Conservation (phyloP, 2,797 vertebrate genomes). For the Typhlichthys eigenmanni region DNA sequence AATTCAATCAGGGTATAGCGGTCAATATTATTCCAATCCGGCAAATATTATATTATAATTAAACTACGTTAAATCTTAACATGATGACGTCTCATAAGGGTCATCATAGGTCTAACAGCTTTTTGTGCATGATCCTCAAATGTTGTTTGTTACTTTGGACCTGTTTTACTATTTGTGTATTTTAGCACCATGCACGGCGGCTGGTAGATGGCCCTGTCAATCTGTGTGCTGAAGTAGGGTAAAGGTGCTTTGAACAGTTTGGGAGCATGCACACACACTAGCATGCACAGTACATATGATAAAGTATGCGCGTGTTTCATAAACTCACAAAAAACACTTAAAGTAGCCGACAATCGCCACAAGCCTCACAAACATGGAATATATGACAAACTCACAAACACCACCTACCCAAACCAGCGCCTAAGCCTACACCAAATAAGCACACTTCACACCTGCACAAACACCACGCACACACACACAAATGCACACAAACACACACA, state of each 20-base stretch:
- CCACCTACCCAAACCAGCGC: neutral
- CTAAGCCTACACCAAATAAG: neutral
- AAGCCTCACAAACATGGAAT: conserved; percentile 3
- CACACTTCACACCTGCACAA: conserved; percentile 19
- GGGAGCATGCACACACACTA: conserved; percentile 21
- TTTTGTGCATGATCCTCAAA: too few species aligned
- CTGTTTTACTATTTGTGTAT: too few species aligned
- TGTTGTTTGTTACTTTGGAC: too few species aligned
- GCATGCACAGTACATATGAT: conserved; percentile 29
- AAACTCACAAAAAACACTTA: conserved; percentile 15
- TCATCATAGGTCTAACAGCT: too few species aligned
- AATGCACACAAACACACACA: too few species aligned
- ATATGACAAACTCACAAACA: conserved; percentile 5
- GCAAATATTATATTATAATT: conserved; percentile 36
- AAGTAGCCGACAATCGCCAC: conserved; percentile 25
- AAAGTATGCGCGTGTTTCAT: conserved; percentile 29
- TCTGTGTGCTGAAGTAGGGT: conserved; percentile 38
- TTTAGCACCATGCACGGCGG: too few species aligned
- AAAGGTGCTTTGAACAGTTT: conserved; percentile 66
- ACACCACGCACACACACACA: conserved; percentile 3
- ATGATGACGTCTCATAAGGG: too few species aligned
- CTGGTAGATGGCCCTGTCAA: conserved; percentile 29
- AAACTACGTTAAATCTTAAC: conserved; percentile 23
- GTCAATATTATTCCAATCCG: conserved; percentile 33
- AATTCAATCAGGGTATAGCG: conserved; percentile 42